Conservation (phyloP, 1,140 invertebrate genomes). For the Leptonema lineaticorne region DNA sequence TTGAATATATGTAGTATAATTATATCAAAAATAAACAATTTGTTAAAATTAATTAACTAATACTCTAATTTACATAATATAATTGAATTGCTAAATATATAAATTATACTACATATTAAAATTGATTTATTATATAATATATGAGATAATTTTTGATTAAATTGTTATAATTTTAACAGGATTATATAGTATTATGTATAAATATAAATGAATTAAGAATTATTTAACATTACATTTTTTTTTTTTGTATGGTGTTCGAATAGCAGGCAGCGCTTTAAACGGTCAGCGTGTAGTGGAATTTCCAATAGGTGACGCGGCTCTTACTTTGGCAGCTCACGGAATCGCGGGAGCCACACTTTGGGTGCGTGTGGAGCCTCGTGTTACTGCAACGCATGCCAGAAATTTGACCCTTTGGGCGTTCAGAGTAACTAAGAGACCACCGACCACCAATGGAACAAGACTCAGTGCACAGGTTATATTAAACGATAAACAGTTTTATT, state of each 20-base stretch:
- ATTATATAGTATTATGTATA: too few species aligned
- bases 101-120: too few species aligned
- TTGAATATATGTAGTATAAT: neutral
- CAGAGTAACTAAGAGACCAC: conserved; percentile 51
- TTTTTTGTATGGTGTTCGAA: neutral
- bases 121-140: too few species aligned
- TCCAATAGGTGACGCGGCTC: conserved; percentile 63
- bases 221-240: too few species aligned
- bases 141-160: too few species aligned
- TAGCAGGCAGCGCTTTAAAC: conserved; percentile 73
- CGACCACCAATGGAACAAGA: conserved; percentile 58
- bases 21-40: neutral
- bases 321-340: conserved; percentile 61
- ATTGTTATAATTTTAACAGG: too few species aligned
- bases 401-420: conserved; percentile 70
- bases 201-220: too few species aligned
- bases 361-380: conserved; percentile 68
- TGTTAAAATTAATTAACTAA: too few species aligned
- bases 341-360: conserved; percentile 75
- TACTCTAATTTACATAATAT: too few species aligned
- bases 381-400: conserved; percentile 50
- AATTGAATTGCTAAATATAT: too few species aligned
- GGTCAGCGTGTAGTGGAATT: conserved; percentile 84
- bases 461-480: conserved; percentile 59
- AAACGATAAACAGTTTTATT: too few species aligned